Percentiles rank a stretch among this genome's conserved stretches.
phyloP scores from a whole-genome alignment of 2,797 vertebrate species.

The Esox lucius region DNA sequence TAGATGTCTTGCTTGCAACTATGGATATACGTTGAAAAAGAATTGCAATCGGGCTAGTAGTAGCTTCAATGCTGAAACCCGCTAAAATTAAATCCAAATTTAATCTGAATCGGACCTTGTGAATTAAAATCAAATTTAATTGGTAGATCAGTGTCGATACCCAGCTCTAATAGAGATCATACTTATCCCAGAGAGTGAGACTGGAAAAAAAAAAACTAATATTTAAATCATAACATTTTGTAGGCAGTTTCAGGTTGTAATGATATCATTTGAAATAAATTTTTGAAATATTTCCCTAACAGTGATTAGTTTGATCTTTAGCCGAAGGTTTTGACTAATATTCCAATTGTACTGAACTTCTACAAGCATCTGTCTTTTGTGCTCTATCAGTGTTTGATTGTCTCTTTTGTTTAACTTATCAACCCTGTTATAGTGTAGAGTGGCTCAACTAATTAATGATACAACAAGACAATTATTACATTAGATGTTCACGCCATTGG shows the following conservation, averaged over 20 bases:
- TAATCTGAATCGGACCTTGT: too few species aligned
- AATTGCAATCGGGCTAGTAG: too few species aligned
- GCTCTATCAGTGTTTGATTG: conserved; percentile 13
- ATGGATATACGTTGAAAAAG: too few species aligned
- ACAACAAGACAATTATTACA: conserved; percentile 46
- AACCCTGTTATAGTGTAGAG: conserved; percentile 29
- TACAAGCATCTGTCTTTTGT: neutral
- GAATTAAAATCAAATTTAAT: too few species aligned
- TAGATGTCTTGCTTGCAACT: too few species aligned
- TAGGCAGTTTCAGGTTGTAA: neutral
- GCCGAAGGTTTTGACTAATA: neutral
- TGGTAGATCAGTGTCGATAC: too few species aligned
- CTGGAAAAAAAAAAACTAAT: neutral
- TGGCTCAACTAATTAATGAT: conserved; percentile 31
- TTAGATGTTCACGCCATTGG: conserved; percentile 34
- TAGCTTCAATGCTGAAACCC: too few species aligned
- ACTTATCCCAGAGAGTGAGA: neutral
- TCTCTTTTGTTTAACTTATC: conserved; percentile 25
- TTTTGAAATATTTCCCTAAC: too few species aligned
- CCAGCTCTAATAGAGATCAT: neutral
- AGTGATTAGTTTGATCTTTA: too few species aligned
- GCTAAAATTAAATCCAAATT: too few species aligned
- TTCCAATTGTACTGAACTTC: neutral
- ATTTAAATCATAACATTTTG: neutral
- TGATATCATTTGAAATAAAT: neutral